Percentiles rank a stretch among this genome's conserved stretches.
phyloP scores from a whole-genome alignment of 2,888 invertebrate species.

The Augiades crinisus region DNA sequence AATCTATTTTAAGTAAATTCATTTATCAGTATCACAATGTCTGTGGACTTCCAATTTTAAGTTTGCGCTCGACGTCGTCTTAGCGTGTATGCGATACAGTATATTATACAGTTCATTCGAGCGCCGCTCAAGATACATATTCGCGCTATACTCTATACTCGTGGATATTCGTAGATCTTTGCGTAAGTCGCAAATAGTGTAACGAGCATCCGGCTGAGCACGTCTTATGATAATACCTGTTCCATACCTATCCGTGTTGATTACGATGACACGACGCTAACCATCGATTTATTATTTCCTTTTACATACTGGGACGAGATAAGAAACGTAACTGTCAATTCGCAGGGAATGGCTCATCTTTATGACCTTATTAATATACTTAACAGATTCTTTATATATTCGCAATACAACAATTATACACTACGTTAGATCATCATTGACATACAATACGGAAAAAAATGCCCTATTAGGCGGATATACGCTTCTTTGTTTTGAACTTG shows the following conservation, averaged over 20 bases:
- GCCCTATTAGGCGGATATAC: not conserved
- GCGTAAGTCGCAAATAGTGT: slow-evolving; percentile 52
- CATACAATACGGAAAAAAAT: not conserved
- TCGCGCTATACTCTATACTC: slow-evolving; percentile 7
- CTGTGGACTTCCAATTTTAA: slow-evolving; percentile 16
- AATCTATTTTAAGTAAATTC: slow-evolving; percentile 12
- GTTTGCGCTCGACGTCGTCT: slow-evolving; percentile 6
- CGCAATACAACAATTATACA: not conserved
- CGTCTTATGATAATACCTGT: slow-evolving; percentile 44
- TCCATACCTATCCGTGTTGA: slow-evolving; percentile 32
- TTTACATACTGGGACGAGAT: slow-evolving; percentile 23
- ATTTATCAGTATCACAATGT: slow-evolving; percentile 18
- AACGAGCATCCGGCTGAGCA: slow-evolving; percentile 53
- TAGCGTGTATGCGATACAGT: not conserved
- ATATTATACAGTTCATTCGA: slow-evolving; percentile 8
- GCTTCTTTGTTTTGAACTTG: not conserved
- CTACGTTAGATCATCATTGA: not conserved
- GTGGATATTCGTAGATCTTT: slow-evolving; percentile 18
- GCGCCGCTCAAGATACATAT: slow-evolving; percentile 10
- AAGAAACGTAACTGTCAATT: slow-evolving; percentile 19
- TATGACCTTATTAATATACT: slow-evolving; percentile 13
- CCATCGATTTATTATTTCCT: slow-evolving; percentile 26
- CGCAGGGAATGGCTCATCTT: slow-evolving; percentile 16
- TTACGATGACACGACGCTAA: slow-evolving; percentile 25
- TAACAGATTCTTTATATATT: slow-evolving; percentile 5